Conservation (phyloP, 2,888 invertebrate genomes). For the Synergus umbraculus region DNA sequence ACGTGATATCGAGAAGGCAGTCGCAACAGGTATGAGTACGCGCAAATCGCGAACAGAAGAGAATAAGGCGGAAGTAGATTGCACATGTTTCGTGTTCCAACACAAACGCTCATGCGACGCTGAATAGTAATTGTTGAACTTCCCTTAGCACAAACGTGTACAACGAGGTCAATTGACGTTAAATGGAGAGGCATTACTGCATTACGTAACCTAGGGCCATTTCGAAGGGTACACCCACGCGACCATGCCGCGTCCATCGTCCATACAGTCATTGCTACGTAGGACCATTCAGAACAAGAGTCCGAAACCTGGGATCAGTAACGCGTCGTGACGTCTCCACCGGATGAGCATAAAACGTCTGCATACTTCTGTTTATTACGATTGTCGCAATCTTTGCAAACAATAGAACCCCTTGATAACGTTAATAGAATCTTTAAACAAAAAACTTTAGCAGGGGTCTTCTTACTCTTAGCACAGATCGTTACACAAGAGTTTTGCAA, state of each 20-base stretch:
- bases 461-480: too few relatives aligned
- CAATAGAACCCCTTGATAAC: background rate
- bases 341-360: slow-evolving; percentile 45
- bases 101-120: slow-evolving; percentile 58
- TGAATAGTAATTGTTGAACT: slow-evolving; percentile 78
- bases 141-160: slow-evolving; percentile 76
- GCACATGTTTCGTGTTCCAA: slow-evolving; percentile 56
- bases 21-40: background rate
- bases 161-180: slow-evolving; percentile 78
- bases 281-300: slow-evolving; percentile 49
- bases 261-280: slow-evolving; percentile 40
- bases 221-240: slow-evolving; percentile 75
- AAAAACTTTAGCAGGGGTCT: background rate
- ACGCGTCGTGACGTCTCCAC: slow-evolving; percentile 45
- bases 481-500: too few relatives aligned
- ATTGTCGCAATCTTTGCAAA: background rate
- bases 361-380: background rate
- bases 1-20: background rate
- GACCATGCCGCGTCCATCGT: slow-evolving; percentile 45
- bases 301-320: slow-evolving; percentile 48
- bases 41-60: slow-evolving; percentile 3
- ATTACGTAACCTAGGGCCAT: slow-evolving; percentile 76
- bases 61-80: slow-evolving; percentile 52
- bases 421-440: background rate
- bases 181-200: slow-evolving; percentile 74